Percentiles rank a stretch among this genome's conserved stretches.
phyloP scores from a whole-genome alignment of 2,797 vertebrate species.

The Masticophis lateralis region DNA sequence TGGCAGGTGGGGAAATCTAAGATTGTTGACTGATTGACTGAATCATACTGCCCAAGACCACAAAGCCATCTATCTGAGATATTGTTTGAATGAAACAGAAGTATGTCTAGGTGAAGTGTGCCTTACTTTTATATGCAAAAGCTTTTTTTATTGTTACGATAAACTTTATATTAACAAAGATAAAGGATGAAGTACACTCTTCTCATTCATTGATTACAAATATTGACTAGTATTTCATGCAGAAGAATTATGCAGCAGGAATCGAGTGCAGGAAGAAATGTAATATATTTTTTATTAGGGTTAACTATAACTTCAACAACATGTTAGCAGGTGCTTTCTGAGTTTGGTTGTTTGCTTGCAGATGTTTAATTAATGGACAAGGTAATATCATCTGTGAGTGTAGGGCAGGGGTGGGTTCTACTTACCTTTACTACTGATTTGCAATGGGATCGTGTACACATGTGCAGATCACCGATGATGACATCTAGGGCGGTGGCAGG shows the following conservation, averaged over 20 bases:
- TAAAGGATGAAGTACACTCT: background rate
- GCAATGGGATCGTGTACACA: too few relatives aligned
- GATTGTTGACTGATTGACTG: conserved; percentile 19
- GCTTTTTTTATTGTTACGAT: conserved; percentile 22
- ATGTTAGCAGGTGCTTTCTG: background rate
- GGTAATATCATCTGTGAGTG: background rate
- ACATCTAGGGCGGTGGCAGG: too few relatives aligned
- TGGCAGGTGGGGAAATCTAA: conserved; percentile 16
- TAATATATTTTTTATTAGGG: background rate
- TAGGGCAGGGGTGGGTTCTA: background rate
- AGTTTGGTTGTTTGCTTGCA: background rate
- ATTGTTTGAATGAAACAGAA: conserved; percentile 30
- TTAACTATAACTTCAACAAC: background rate
- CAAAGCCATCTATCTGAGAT: conserved; percentile 20
- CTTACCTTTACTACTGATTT: too few relatives aligned
- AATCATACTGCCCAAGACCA: background rate
- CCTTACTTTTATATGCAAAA: background rate
- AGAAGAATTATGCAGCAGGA: background rate
- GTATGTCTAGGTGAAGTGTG: background rate
- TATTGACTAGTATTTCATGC: background rate
- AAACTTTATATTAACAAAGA: background rate
- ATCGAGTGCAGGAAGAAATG: conserved; percentile 1
- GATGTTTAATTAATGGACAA: background rate
- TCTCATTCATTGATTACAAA: background rate
- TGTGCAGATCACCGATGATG: too few relatives aligned